Evolutionary conservation across 1,140 invertebrate genomes (phyloP).

Genomic region (Mamestra configurata): DNA sequence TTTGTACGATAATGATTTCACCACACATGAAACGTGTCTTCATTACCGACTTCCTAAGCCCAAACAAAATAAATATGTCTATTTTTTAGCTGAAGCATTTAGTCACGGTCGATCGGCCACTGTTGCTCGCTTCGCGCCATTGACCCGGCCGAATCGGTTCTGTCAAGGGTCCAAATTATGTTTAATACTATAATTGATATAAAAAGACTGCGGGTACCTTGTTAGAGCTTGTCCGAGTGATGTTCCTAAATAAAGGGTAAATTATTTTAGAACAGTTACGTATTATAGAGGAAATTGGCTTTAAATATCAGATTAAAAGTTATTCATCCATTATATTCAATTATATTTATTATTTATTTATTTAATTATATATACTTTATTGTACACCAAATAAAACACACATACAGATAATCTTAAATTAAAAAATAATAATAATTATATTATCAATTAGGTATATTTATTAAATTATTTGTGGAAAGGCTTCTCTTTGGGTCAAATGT

Average conservation of each 20-base stretch:
- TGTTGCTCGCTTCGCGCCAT: constrained; percentile 25
- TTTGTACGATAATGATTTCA: background rate
- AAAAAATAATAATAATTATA: too few relatives aligned
- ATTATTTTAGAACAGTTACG: too few relatives aligned
- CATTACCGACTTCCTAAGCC: background rate
- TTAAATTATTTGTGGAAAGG: too few relatives aligned
- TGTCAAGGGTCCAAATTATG: constrained; percentile 43
- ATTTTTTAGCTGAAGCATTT: constrained; percentile 24
- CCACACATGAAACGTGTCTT: background rate
- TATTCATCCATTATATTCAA: too few relatives aligned
- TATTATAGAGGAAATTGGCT: too few relatives aligned
- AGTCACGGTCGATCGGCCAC: constrained; percentile 10
- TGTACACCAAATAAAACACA: too few relatives aligned
- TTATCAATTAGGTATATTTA: too few relatives aligned
- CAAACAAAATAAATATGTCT: constrained; percentile 4
- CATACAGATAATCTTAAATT: too few relatives aligned
- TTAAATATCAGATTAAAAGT: too few relatives aligned
- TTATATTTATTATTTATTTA: too few relatives aligned
- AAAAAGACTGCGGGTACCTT: constrained; percentile 21
- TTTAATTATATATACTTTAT: too few relatives aligned
- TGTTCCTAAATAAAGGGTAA: background rate
- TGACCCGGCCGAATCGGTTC: constrained; percentile 19
- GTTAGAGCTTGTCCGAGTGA: constrained; percentile 2
- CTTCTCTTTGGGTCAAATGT: too few relatives aligned
- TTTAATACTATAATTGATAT: constrained; percentile 50